Evolutionary conservation across 2,113 vertebrate species (phyloP).

Genomic region (Agapornis roseicollis): DNA sequence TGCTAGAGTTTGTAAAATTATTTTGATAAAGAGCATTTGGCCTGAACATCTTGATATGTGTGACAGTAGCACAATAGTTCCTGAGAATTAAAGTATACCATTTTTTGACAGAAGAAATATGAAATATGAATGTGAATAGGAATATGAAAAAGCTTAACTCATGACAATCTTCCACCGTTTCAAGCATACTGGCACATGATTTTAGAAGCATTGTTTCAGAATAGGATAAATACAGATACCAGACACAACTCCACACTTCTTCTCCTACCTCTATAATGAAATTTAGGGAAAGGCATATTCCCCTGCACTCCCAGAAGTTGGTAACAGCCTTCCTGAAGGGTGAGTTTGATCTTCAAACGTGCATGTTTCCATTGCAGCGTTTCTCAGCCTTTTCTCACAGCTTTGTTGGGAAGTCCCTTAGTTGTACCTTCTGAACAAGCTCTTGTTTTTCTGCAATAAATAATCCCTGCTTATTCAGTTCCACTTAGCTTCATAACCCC

Average conservation of each 20-base stretch:
- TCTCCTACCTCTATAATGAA: background rate
- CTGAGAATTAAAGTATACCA: background rate
- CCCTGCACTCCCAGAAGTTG: background rate
- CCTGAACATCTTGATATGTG: background rate
- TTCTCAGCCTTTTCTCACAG: background rate
- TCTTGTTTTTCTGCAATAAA: background rate
- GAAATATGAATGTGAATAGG: no score
- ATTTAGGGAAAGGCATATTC: background rate
- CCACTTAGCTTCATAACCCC: background rate
- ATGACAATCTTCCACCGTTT: background rate
- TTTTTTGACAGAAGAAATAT: background rate
- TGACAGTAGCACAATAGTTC: background rate
- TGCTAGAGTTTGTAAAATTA: conserved; percentile 18
- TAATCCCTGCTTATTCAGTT: background rate
- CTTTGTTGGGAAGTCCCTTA: background rate
- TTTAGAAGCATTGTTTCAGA: background rate
- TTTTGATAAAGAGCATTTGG: conserved; percentile 16
- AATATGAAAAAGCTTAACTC: background rate
- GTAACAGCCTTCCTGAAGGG: background rate
- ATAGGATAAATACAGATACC: background rate
- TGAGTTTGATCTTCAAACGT: background rate
- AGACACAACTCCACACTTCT: background rate
- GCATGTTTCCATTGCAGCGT: background rate
- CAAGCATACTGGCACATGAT: background rate
- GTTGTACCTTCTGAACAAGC: background rate